Evolutionary conservation across 2,113 vertebrate genomes (phyloP), one percentile per base, ranked within the genome.

Genomic region (Typhlomys cinereus): DNA sequence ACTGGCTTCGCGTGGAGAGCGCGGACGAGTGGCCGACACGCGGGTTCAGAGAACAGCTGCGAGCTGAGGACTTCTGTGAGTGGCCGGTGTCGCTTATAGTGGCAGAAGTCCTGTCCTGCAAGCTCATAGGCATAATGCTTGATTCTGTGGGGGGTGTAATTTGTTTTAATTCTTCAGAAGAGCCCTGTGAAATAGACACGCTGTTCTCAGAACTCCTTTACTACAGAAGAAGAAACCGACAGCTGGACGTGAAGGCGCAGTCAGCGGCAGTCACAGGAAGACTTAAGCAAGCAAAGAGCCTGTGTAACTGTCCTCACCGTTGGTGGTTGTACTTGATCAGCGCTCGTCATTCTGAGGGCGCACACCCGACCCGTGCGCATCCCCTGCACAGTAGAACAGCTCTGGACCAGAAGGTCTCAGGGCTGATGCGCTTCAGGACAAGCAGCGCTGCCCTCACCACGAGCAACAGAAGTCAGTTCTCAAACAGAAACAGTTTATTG

Each of bases 21-120:
- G n/a, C n/a, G n/a, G n/a, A n/a, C n/a, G n/a, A n/a, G n/a, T n/a
- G n/a, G n/a, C n/a, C n/a, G n/a, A n/a, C n/a, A n/a, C n/a, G n/a
- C n/a, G n/a, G n/a, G n/a, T 27, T 23, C 5, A n/a, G 17, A 48
- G 79, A 7, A 29, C 31, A 29, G 41, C 78, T 46, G 41, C 41
- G 39, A 81, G 11, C 78, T 34, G n/a, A n/a, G n/a, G n/a, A n/a
- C n/a, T n/a, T n/a, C n/a, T n/a, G n/a, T n/a, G n/a, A 50, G 80
- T 27, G 31, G 29, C 39, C 3, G 0, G 13, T 62, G 0, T 11
- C 7, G 39, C 25, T 61, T 13, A 2, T 48, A 5, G 0, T 7
- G 29, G 10, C 9, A 39, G 1, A 20, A 7, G 14, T 34, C n/a
- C 52, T 59, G 10, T 7, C 1, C 62, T 50, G 8, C 70, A 83